These are phyloP conservation scores for Rhimphoctona megacephalus DNA, from an alignment of 2,888 invertebrate species.

Conservation along the genomic window DNA sequence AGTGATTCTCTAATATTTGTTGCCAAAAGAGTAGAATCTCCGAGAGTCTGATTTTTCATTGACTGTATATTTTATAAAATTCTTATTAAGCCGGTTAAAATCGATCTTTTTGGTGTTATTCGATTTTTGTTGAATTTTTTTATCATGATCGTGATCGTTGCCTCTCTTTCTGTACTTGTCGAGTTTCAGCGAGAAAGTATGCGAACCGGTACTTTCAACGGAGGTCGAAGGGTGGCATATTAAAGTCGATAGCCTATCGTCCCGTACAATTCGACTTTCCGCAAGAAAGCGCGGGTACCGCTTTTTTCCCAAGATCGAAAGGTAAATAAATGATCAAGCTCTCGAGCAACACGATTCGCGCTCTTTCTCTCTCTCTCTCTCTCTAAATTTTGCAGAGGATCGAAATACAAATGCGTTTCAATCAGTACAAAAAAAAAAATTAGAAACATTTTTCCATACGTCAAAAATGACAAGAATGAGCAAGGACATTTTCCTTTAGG, in stretches of 20 bases:
- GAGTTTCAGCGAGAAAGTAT: slow-evolving; percentile 83
- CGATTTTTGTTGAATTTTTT: background rate
- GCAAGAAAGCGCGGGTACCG: slow-evolving; percentile 84
- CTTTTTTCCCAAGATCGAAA: slow-evolving; percentile 83
- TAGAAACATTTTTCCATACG: background rate
- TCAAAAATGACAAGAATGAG: too few species aligned
- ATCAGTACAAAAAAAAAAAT: background rate
- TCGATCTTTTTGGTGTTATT: background rate
- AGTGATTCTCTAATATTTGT: too few species aligned
- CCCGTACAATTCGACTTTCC: slow-evolving; percentile 83
- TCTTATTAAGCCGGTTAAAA: background rate
- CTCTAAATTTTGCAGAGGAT: background rate
- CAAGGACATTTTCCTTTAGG: too few species aligned
- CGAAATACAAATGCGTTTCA: background rate
- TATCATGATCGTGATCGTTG: slow-evolving; percentile 58
- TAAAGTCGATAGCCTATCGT: slow-evolving; percentile 83
- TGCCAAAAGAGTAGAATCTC: background rate
- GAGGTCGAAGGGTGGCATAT: slow-evolving; percentile 83
- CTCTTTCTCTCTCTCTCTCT: background rate
- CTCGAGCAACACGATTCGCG: slow-evolving; percentile 44
- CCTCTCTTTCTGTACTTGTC: slow-evolving; percentile 73
- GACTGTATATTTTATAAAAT: background rate
- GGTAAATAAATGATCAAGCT: slow-evolving; percentile 77
- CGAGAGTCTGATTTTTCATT: slow-evolving; percentile 11
- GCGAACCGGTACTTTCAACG: slow-evolving; percentile 83